Evolutionary conservation across 2,113 vertebrate genomes (phyloP), one percentile per base, ranked within the genome.

Genomic region (Sorex araneus): DNA sequence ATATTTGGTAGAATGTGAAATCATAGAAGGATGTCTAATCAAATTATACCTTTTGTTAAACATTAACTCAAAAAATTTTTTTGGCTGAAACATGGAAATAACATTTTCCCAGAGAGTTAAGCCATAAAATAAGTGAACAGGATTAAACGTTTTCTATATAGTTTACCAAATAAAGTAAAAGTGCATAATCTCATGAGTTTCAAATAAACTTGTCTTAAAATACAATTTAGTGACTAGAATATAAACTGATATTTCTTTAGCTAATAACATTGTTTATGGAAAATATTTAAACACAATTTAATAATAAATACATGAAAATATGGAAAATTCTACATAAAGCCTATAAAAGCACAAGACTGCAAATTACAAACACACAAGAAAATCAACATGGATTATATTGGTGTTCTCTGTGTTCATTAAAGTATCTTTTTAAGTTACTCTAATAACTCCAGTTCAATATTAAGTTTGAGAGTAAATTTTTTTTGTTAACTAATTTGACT

Each of bases 201-300:
- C 21, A 84, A 80, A 78, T 87, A 83, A 69, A 77, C 85, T 85
- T 66, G 16, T 60, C 12, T 43, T 77, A 80, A 36, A 86, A 27
- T 34, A 89, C 23, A 5, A 94, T 63, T 81, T 60, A n/a, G 9
- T 73, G 67, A 27, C 43, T 81, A 9, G 28, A n/a, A 60, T 30
- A 43, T 9, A 70, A 67, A 6, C 1, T 2, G 84, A 19, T 54
- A 80, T 67, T 73, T 89, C 80, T 89, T 82, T 8, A 89, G 8
- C 47, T 50, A 50, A 50, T 2, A 50, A 50, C 47, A 50, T 50
- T 40, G 10, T 50, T 50, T 50, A 13, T 50, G 47, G 13, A 50
- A 50, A 50, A 50, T 13, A 50, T 10, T 50, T 50, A 50, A 50
- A 50, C 47, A 50, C 47, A 50, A 50, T 50, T 50, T 10, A 50